These are phyloP conservation scores for Pseudomyrmex cubaensis DNA, from an alignment of 1,140 invertebrate genomes.

Conservation along the genomic window DNA sequence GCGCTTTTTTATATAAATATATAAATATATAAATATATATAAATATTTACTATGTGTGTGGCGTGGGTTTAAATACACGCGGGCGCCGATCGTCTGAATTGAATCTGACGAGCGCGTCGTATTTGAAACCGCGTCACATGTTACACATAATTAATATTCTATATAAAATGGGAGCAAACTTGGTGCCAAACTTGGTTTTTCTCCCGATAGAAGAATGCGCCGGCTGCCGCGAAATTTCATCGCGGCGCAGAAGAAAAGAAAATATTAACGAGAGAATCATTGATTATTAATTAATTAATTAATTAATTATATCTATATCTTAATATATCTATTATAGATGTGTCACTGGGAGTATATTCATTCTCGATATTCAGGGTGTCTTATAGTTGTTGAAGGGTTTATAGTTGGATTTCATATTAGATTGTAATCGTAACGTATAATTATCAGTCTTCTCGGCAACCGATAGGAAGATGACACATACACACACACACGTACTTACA, in stretches of 20 bases:
- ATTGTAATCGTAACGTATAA: slow-evolving; percentile 69
- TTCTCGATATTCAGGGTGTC: slow-evolving; percentile 80
- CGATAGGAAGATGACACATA: slow-evolving; percentile 71
- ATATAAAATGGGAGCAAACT: slow-evolving; percentile 82
- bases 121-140: too few species aligned
- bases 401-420: slow-evolving; percentile 84
- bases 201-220: slow-evolving; percentile 78
- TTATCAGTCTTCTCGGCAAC: slow-evolving; percentile 59
- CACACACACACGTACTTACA: slow-evolving; percentile 27
- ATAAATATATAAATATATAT: slow-evolving; percentile 54
- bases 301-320: slow-evolving; percentile 61
- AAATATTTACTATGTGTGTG: slow-evolving; percentile 8
- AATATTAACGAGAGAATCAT: slow-evolving; percentile 66
- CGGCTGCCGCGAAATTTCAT: slow-evolving; percentile 68
- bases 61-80: too few species aligned
- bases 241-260: slow-evolving; percentile 60
- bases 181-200: slow-evolving; percentile 81
- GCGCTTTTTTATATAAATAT: slow-evolving; percentile 52
- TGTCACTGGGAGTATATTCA: slow-evolving; percentile 74
- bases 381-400: slow-evolving; percentile 82
- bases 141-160: background rate
- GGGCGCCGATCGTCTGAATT: too few species aligned
- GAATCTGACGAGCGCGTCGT: too few species aligned
- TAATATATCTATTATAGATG: slow-evolving; percentile 63
- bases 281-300: slow-evolving; percentile 67